Conservation (phyloP, 2,797 vertebrate species). For the Melanotaenia nigrans region DNA sequence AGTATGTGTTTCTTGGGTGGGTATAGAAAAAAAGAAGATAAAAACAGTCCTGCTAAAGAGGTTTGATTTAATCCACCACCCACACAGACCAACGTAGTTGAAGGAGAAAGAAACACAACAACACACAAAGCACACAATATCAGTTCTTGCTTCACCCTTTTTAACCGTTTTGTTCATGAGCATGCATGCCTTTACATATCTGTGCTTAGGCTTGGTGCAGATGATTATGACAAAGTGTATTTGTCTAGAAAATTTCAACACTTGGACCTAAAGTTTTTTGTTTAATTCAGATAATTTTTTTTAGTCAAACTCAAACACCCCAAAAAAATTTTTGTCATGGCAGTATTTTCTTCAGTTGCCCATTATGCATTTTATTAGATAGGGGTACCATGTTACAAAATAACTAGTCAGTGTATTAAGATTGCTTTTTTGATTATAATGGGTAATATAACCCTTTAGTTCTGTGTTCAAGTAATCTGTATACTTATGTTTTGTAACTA, state of each 20-base stretch:
- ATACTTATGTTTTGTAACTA: neutral
- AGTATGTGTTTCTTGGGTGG: constrained; percentile 51
- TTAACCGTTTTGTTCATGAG: constrained; percentile 52
- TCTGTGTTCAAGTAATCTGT: neutral
- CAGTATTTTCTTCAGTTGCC: neutral
- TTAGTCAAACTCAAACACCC: neutral
- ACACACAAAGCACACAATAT: constrained; percentile 38
- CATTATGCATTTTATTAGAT: neutral
- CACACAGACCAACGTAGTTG: constrained; percentile 62
- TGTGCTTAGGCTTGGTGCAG: constrained; percentile 21
- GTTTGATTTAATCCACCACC: constrained; percentile 77
- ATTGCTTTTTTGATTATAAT: neutral
- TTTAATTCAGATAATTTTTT: neutral
- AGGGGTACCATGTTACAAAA: neutral
- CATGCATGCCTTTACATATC: constrained; percentile 37
- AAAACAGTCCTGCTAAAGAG: constrained; percentile 72
- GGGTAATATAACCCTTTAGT: neutral
- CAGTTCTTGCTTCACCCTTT: constrained; percentile 52
- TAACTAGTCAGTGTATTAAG: neutral
- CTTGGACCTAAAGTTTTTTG: neutral
- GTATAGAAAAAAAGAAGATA: constrained; percentile 53
- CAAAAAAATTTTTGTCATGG: too few species aligned
- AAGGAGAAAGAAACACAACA: constrained; percentile 32
- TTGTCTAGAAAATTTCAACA: constrained; percentile 48
- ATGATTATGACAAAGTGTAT: constrained; percentile 56